phyloP scores from a whole-genome alignment of 1,140 invertebrate species.

The Limonius californicus region DNA sequence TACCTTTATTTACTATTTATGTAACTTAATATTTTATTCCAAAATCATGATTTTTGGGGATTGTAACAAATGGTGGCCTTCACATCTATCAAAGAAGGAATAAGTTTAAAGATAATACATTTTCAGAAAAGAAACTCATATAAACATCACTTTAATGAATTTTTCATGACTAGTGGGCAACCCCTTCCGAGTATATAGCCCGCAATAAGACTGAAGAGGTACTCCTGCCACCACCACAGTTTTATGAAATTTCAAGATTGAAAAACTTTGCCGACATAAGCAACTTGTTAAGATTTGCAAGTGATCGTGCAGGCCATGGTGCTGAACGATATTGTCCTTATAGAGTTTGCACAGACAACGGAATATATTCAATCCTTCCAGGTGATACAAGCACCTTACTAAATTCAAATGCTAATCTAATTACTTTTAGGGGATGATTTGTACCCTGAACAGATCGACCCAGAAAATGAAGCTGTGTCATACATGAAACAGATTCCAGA shows the following conservation, averaged over 20 bases:
- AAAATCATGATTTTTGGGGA: no score
- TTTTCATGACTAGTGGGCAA: constrained; percentile 14
- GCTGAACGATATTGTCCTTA: constrained; percentile 48
- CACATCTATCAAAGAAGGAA: no score
- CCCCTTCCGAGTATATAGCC: constrained; percentile 45
- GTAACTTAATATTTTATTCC: no score
- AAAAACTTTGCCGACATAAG: constrained; percentile 44
- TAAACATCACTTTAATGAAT: neutral
- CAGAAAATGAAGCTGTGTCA: neutral
- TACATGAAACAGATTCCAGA: constrained; percentile 13
- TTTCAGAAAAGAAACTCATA: no score
- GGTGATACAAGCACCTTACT: no score
- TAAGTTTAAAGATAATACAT: no score
- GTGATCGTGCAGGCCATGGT: constrained; percentile 43
- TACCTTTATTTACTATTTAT: no score
- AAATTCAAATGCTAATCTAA: no score
- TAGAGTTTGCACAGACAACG: constrained; percentile 44
- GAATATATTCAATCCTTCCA: constrained; percentile 42
- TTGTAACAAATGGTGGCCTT: no score
- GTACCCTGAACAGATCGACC: constrained; percentile 11
- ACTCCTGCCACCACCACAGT: constrained; percentile 54
- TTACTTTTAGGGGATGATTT: constrained; percentile 15
- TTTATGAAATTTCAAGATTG: constrained; percentile 53
- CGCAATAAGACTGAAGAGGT: constrained; percentile 38
- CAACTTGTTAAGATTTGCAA: constrained; percentile 47